Percentiles rank a stretch among this genome's conserved stretches.
Evolutionary conservation across 1,140 invertebrate genomes (phyloP).

Genomic region (Triops longicaudatus): DNA sequence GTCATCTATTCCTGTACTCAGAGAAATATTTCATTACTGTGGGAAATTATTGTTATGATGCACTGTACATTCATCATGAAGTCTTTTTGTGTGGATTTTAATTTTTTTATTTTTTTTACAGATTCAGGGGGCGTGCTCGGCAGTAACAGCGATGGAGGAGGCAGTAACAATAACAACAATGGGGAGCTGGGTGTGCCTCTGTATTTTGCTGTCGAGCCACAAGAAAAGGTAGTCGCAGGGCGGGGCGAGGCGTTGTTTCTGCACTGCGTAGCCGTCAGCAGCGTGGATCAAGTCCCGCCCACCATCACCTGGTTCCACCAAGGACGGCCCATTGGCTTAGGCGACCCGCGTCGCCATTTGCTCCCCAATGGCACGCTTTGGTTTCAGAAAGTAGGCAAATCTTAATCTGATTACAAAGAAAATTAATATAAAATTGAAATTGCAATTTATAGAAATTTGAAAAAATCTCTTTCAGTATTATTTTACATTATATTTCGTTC

Average conservation of each 20-base stretch:
- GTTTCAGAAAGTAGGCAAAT: slow-evolving; percentile 34
- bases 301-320: slow-evolving; percentile 33
- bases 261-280: background rate
- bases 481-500: no score
- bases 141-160: background rate
- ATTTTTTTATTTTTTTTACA: background rate
- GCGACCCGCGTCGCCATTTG: slow-evolving; percentile 32
- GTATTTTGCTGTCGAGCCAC: slow-evolving; percentile 7
- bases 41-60: no score
- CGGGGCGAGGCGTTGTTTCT: slow-evolving; percentile 16
- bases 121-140: background rate
- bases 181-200: background rate
- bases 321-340: slow-evolving; percentile 29
- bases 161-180: background rate
- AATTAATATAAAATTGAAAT: no score
- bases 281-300: slow-evolving; percentile 5
- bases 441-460: no score
- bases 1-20: no score
- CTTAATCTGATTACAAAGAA: no score
- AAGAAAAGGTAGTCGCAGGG: slow-evolving; percentile 15
- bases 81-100: background rate
- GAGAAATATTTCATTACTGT: no score
- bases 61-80: no score
- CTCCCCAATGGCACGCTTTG: slow-evolving; percentile 39
- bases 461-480: no score